Evolutionary conservation across 2,113 vertebrate genomes (phyloP).

Genomic region (Aspidoscelis tigris): DNA sequence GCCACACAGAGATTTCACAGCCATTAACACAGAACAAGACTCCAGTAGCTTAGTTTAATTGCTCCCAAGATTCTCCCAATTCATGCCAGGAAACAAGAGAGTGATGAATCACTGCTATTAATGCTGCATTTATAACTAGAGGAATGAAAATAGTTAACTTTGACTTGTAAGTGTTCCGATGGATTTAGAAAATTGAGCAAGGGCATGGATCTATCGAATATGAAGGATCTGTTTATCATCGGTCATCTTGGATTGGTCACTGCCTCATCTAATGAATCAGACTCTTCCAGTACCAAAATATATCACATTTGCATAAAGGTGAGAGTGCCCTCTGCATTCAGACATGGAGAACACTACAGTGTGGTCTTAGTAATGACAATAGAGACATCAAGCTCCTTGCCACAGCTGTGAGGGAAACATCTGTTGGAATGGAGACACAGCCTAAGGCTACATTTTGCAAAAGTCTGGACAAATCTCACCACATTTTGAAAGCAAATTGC

Average conservation of each 20-base stretch:
- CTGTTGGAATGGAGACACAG: no score
- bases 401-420: no score
- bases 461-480: neutral
- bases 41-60: slow-evolving; percentile 28
- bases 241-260: neutral
- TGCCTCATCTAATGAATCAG: no score
- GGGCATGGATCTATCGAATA: neutral
- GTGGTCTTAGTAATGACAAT: no score
- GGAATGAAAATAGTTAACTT: slow-evolving; percentile 10
- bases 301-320: no score
- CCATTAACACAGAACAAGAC: slow-evolving; percentile 38
- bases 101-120: slow-evolving; percentile 12
- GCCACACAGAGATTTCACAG: slow-evolving; percentile 25
- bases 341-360: no score
- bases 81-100: neutral
- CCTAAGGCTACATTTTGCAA: neutral
- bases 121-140: slow-evolving; percentile 26
- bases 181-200: neutral
- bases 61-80: slow-evolving; percentile 11
- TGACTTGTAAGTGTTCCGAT: neutral
- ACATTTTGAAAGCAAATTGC: neutral
- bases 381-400: no score
- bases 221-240: neutral
- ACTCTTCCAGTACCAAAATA: no score
- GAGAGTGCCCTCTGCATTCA: no score